Percentiles rank a stretch among this genome's conserved stretches.
These are phyloP conservation scores for Ichneumoninae sp. DNA, from an alignment of 2,888 invertebrate species.

Conservation along the genomic window DNA sequence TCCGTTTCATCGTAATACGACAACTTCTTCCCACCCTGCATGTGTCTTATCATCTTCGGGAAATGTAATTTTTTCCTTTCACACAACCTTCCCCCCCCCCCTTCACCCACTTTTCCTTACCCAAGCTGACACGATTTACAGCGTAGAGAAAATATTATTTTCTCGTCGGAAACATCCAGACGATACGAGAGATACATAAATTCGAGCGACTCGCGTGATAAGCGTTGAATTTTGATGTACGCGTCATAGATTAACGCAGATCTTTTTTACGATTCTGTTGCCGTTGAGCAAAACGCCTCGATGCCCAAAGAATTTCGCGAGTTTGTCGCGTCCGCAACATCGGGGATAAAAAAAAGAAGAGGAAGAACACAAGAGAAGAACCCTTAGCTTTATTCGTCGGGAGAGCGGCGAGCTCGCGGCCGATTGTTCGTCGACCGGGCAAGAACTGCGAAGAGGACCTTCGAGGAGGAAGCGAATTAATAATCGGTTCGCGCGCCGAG, in stretches of 20 bases:
- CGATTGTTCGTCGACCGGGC: background rate
- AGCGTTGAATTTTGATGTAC: background rate
- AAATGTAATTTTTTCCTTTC: constrained; percentile 24
- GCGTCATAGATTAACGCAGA: background rate
- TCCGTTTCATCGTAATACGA: background rate
- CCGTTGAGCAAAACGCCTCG: background rate
- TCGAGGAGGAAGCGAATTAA: background rate
- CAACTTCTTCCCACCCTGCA: constrained; percentile 8
- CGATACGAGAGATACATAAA: constrained; percentile 6
- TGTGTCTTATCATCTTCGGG: background rate
- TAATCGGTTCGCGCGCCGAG: background rate
- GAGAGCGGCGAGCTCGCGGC: background rate
- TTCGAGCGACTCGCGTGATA: constrained; percentile 4
- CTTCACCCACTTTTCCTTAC: background rate
- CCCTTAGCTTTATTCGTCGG: background rate
- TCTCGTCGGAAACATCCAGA: constrained; percentile 3
- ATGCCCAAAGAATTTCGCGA: background rate
- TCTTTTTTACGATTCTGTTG: background rate
- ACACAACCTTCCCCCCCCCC: background rate
- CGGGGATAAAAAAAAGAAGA: background rate
- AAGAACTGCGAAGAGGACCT: background rate
- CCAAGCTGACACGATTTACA: background rate
- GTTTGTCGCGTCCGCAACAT: background rate
- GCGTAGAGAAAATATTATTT: background rate
- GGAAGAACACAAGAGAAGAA: background rate